phyloP scores from a whole-genome alignment of 2,888 invertebrate species.

The Pterostichus niger region DNA sequence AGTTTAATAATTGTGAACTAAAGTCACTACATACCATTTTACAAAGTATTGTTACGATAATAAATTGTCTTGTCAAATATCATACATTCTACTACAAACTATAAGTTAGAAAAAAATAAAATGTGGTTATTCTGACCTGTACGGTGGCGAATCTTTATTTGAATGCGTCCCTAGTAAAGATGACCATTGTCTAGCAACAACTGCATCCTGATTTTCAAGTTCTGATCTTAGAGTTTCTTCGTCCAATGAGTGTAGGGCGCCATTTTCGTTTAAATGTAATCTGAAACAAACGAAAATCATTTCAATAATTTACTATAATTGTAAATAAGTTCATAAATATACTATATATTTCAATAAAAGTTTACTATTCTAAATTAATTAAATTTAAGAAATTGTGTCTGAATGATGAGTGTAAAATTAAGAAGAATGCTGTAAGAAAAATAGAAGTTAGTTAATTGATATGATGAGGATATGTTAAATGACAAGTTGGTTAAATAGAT shows the following conservation, averaged over 20 bases:
- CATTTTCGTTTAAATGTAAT: conserved; percentile 59
- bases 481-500: no score
- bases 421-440: no score
- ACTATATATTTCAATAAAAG: no score
- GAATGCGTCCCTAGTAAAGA: conserved; percentile 77
- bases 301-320: neutral
- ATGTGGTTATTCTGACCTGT: conserved; percentile 69
- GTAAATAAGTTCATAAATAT: neutral
- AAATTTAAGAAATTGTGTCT: no score
- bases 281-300: conserved; percentile 47
- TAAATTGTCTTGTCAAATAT: no score
- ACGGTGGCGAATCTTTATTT: conserved; percentile 68
- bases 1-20: no score
- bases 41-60: no score
- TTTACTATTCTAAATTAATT: neutral
- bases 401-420: no score
- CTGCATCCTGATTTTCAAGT: conserved; percentile 78
- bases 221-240: conserved; percentile 78
- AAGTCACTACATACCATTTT: no score
- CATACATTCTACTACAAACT: neutral
- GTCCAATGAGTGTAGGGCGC: conserved; percentile 77
- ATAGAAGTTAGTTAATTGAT: no score
- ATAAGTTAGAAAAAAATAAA: neutral
- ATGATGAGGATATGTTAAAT: no score
- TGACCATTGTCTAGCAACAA: conserved; percentile 80